Conservation (phyloP, 2,797 vertebrate genomes). For the Silurus aristotelis region DNA sequence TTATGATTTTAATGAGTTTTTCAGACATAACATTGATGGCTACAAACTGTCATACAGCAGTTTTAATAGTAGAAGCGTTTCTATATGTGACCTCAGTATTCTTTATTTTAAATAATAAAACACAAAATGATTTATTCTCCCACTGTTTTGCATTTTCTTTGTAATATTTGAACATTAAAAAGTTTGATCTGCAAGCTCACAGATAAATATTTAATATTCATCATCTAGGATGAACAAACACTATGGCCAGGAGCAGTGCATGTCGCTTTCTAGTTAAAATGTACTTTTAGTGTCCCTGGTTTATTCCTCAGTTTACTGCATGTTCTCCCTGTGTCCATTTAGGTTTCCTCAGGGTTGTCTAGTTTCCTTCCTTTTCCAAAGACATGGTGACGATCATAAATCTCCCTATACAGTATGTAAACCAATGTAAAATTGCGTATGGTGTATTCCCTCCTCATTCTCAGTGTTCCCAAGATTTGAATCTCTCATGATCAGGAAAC, state of each 20-base stretch:
- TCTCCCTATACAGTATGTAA: not conserved
- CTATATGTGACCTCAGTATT: not conserved
- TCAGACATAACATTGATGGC: not conserved
- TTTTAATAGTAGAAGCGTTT: constrained; percentile 23
- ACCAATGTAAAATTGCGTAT: not conserved
- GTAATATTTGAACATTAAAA: not conserved
- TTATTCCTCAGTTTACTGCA: not conserved
- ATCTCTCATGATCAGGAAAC: not conserved
- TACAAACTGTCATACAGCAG: constrained; percentile 11
- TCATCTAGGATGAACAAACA: not conserved
- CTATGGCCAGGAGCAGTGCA: not conserved
- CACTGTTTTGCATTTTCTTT: not conserved
- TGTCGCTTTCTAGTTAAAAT: not conserved
- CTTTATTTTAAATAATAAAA: not conserved
- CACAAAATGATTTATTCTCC: not conserved
- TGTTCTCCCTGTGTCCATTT: not conserved
- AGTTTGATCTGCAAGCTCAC: not conserved
- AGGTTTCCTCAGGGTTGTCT: not conserved
- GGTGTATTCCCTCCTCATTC: not conserved
- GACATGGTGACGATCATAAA: not conserved
- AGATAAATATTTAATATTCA: not conserved
- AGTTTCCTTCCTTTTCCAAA: not conserved
- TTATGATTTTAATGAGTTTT: not conserved
- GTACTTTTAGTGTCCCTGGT: not conserved
- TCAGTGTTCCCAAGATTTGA: not conserved